Conservation (phyloP, 2,888 invertebrate species). For the Campopleginae sp. region DNA sequence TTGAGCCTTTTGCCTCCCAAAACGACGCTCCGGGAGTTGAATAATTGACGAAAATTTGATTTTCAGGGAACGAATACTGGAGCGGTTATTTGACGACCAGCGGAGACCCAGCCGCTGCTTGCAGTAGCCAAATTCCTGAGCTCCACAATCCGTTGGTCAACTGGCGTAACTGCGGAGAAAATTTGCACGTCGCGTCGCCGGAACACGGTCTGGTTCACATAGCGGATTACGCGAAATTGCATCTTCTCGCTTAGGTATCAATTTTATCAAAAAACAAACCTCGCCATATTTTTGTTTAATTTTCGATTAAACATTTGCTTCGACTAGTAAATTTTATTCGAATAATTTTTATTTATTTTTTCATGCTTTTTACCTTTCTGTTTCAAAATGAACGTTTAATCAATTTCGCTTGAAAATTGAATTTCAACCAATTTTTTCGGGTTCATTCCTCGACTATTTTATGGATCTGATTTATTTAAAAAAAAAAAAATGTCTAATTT, state of each 20-base stretch:
- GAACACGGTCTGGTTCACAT: constrained; percentile 81
- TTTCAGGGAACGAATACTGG: constrained; percentile 90
- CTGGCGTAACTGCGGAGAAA: constrained; percentile 84
- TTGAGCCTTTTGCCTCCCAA: not conserved
- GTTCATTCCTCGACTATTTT: too few relatives aligned
- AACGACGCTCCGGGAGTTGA: not conserved
- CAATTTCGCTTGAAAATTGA: too few relatives aligned
- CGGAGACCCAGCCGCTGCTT: constrained; percentile 88
- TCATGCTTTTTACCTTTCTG: too few relatives aligned
- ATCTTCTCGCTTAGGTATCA: constrained; percentile 80
- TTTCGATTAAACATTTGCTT: too few relatives aligned
- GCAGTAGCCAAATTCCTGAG: constrained; percentile 87
- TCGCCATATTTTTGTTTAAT: too few relatives aligned
- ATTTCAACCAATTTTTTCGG: too few relatives aligned
- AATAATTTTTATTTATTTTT: too few relatives aligned
- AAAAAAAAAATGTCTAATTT: not conserved
- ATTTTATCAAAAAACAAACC: not conserved
- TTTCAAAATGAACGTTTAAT: too few relatives aligned
- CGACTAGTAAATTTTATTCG: too few relatives aligned
- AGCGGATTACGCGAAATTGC: constrained; percentile 80
- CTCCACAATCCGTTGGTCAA: constrained; percentile 87
- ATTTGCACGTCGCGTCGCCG: constrained; percentile 85
- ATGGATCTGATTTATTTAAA: not conserved
- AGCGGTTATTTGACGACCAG: constrained; percentile 85
- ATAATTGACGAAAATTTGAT: not conserved